phyloP scores from a whole-genome alignment of 2,113 vertebrate genomes.

The Amblyopsis rosae region DNA sequence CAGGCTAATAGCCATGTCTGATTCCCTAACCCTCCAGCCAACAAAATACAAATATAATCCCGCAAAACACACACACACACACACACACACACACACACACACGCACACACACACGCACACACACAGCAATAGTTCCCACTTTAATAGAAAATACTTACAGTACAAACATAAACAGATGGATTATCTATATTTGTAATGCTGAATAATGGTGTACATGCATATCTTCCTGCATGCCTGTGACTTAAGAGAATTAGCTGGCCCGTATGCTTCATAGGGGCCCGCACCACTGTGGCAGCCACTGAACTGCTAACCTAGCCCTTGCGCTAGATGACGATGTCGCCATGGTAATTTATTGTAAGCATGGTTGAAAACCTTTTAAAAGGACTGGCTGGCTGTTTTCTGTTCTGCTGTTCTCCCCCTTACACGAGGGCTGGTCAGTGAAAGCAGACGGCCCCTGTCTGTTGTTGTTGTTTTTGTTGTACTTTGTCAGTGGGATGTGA shows the following conservation, averaged over 20 bases:
- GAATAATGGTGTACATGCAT: no score
- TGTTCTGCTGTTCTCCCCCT: background rate
- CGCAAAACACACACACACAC: constrained; percentile 3
- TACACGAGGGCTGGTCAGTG: background rate
- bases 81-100: constrained; percentile 19
- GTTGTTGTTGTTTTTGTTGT: background rate
- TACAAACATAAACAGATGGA: no score
- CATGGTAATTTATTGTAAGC: constrained; percentile 6
- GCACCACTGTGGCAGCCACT: background rate
- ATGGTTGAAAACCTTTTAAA: constrained; percentile 11
- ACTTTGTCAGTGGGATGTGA: background rate
- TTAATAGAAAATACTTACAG: no score
- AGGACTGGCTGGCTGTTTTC: background rate
- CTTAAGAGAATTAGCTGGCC: no score
- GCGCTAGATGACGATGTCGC: background rate
- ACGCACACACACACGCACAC: background rate
- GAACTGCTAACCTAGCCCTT: background rate
- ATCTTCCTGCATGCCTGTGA: no score
- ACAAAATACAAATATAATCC: constrained; percentile 4
- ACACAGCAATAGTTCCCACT: no score
- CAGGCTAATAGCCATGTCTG: constrained; percentile 17
- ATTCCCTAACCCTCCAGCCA: background rate
- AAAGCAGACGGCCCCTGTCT: background rate
- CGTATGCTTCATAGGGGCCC: no score
- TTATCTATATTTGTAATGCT: no score